Base-by-base conservation (phyloP, 2,888 invertebrate genomes). In the Tipula vernalis region DNA sequence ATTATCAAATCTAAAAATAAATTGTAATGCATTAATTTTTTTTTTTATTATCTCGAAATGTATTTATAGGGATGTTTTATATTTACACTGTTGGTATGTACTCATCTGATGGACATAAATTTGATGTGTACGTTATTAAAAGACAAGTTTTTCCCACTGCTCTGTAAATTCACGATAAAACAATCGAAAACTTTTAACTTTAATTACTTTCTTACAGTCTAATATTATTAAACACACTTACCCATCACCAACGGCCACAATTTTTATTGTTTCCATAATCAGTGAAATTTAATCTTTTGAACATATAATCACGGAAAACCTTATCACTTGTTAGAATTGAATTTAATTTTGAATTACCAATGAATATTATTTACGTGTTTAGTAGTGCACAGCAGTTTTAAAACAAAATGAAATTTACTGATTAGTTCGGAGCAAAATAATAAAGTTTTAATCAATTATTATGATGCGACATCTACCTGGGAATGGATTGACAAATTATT, bases 1-100 rank as follows among this genome's bases (percentile, higher is more conserved):
- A 92, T 99, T 99, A 93, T 99, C 99, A 92, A 99, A 98, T 90
- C 96, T 96, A 92, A 84, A 91, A 89, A 71, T 71, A 71, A 13
- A 10, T 10, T 15, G 15, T 57, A 57, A 15, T 15, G 6, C n/a
- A 57, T 44, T 10, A n/a, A 15, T 51, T 51, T 51, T n/a, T 3
- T 13, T 10, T 44, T 44, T 3, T 51, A n/a, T 51, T 51, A 51
- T 51, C 51, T 51, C 51, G 0, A 12, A 10, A 44, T 12, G 44
- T 44, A 44, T 44, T 6, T 44, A 44, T 44, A 44, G 6, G 10
- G 12, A 44, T 44, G 12, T 44, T 44, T 44, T 10, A 44, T 71
- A 71, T 10, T 71, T 71, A 71, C 71, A 71, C 71, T 18, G 71
- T 71, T 10, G 71, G 71, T 71, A 71, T 71, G 71, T 71, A 71